A percentile compares a stretch with the other conserved stretches of the same genome.
phyloP scores from a whole-genome alignment of 2,113 vertebrate species.

The Xenus cinereus region DNA sequence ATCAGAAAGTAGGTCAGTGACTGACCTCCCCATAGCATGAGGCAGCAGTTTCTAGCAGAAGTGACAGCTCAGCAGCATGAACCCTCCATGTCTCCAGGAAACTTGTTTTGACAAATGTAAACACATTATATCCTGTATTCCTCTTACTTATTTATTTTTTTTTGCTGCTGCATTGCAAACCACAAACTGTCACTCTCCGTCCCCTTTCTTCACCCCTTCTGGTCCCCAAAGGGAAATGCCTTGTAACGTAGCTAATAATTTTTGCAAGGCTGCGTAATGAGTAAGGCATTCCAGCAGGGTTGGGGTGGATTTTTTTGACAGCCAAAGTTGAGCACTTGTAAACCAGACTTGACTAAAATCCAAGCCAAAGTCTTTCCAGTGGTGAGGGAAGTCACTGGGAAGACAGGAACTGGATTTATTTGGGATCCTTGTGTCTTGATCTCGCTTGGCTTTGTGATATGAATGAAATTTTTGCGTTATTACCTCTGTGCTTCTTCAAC shows the following conservation, averaged over 20 bases:
- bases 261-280: conserved; percentile 26
- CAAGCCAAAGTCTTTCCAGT: conserved; percentile 37
- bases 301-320: not conserved
- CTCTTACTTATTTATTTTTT: conserved; percentile 48
- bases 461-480: not conserved
- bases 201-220: conserved; percentile 58
- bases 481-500: rapidly evolving
- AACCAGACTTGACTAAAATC: conserved; percentile 60
- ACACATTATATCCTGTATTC: conserved; percentile 69
- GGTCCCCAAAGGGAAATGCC: conserved; percentile 61
- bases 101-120: conserved; percentile 74
- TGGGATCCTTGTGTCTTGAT: not conserved
- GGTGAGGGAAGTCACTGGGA: not conserved
- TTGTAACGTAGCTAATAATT: conserved; percentile 52
- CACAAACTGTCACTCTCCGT: conserved; percentile 59
- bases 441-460: not conserved
- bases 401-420: conserved; percentile 11
- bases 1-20: conserved; percentile 82
- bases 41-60: conserved; percentile 84
- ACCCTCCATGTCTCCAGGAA: conserved; percentile 81
- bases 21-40: conserved; percentile 81
- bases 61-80: conserved; percentile 68
- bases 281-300: not conserved
- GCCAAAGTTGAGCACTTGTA: not conserved
- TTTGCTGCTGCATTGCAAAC: conserved; percentile 59